These are phyloP conservation scores for Pyrocoelia pectoralis DNA, from an alignment of 2,888 invertebrate species.

Conservation along the genomic window DNA sequence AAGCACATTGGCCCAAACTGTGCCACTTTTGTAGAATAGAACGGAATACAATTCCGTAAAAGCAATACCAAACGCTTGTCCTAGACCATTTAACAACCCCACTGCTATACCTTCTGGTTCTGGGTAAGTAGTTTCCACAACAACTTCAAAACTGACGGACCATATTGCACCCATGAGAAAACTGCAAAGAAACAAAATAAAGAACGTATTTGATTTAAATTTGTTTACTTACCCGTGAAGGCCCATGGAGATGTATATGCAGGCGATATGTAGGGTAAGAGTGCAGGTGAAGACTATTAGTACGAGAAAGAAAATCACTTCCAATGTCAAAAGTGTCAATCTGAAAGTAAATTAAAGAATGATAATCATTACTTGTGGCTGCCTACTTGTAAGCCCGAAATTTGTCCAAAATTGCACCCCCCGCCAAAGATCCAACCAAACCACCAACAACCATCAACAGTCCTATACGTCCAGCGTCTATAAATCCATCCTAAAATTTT, in stretches of 20 bases:
- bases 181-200: slow-evolving; percentile 60
- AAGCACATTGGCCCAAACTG: slow-evolving; percentile 39
- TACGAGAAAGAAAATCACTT: slow-evolving; percentile 72
- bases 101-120: slow-evolving; percentile 95
- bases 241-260: slow-evolving; percentile 45
- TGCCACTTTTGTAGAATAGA: slow-evolving; percentile 41
- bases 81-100: slow-evolving; percentile 86
- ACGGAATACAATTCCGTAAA: slow-evolving; percentile 43
- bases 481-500: slow-evolving; percentile 69
- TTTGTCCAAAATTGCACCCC: slow-evolving; percentile 88
- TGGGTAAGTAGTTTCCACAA: slow-evolving; percentile 94
- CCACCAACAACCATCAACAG: slow-evolving; percentile 88
- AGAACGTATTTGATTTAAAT: too few species aligned
- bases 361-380: too few species aligned
- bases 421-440: slow-evolving; percentile 87
- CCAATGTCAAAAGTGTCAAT: slow-evolving; percentile 65
- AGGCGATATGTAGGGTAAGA: slow-evolving; percentile 26
- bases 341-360: background rate
- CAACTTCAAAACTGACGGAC: slow-evolving; percentile 95
- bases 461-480: slow-evolving; percentile 88
- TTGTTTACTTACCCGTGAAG: slow-evolving; percentile 47
- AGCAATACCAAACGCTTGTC: slow-evolving; percentile 46
- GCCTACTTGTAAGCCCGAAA: slow-evolving; percentile 87
- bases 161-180: slow-evolving; percentile 97
- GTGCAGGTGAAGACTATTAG: slow-evolving; percentile 48